A percentile compares a stretch with the other conserved stretches of the same genome.
These are phyloP conservation scores for Wiebesia pumilae DNA, from an alignment of 1,140 invertebrate genomes.

Conservation along the genomic window DNA sequence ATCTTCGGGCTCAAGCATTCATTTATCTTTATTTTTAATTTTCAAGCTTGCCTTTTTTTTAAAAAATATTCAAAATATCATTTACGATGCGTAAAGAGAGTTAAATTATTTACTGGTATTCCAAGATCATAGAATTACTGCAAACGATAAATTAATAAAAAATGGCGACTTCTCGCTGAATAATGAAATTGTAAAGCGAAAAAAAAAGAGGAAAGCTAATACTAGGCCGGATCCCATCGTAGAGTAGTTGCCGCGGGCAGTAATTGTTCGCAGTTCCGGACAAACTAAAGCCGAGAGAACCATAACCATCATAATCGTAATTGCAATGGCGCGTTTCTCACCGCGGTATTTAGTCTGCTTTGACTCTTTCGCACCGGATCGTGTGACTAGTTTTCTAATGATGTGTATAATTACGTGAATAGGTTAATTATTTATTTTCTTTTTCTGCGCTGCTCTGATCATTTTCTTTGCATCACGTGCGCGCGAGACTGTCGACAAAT, in stretches of 20 bases:
- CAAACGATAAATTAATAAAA: not conserved
- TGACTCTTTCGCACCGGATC: constrained; percentile 30
- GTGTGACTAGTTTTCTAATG: constrained; percentile 35
- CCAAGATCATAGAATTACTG: not conserved
- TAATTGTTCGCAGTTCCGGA: constrained; percentile 42
- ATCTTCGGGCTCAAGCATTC: too few relatives aligned
- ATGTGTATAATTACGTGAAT: constrained; percentile 16
- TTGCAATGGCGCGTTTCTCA: constrained; percentile 29
- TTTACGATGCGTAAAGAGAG: not conserved
- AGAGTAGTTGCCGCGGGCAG: not conserved
- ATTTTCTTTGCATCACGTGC: not conserved
- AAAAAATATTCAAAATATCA: not conserved
- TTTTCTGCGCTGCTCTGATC: not conserved
- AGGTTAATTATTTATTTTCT: not conserved
- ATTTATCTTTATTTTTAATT: too few relatives aligned
- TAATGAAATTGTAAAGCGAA: not conserved
- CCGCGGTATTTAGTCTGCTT: constrained; percentile 34
- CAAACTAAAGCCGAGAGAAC: not conserved
- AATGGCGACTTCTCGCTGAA: not conserved
- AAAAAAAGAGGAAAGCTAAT: not conserved
- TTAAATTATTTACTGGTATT: too few relatives aligned
- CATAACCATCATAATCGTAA: constrained; percentile 44
- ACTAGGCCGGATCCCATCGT: not conserved
- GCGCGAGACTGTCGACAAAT: not conserved
- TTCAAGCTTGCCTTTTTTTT: too few relatives aligned